Conservation (phyloP, 2,797 vertebrate genomes). For the Emydoidea blandingii region DNA sequence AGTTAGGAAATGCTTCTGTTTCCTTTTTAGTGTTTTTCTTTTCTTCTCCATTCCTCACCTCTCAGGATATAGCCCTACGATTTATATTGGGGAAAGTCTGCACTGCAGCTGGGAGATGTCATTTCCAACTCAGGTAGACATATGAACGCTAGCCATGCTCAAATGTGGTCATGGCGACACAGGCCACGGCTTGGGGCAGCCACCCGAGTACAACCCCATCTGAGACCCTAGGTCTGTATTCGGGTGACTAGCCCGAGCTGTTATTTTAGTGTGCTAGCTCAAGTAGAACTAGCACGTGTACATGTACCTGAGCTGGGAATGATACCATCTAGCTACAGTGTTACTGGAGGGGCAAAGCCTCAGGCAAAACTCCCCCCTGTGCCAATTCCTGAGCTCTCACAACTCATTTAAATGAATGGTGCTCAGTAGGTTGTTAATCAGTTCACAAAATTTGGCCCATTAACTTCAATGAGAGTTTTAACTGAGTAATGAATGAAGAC, state of each 20-base stretch:
- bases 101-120: background rate
- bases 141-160: background rate
- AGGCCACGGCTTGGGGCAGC: background rate
- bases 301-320: background rate
- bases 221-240: background rate
- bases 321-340: background rate
- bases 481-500: background rate
- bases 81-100: background rate
- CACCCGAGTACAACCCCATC: background rate
- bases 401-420: background rate
- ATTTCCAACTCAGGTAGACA: background rate
- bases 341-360: background rate
- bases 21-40: background rate
- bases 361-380: background rate
- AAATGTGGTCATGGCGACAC: background rate
- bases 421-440: background rate
- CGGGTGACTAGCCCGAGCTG: background rate
- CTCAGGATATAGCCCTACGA: background rate
- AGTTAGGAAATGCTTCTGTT: background rate
- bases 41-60: rapidly evolving
- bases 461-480: background rate
- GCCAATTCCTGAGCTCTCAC: background rate
- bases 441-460: background rate
- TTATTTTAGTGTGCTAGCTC: background rate
- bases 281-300: background rate